Conservation (phyloP, 2,113 vertebrate genomes). For the Maccullochella peelii region DNA sequence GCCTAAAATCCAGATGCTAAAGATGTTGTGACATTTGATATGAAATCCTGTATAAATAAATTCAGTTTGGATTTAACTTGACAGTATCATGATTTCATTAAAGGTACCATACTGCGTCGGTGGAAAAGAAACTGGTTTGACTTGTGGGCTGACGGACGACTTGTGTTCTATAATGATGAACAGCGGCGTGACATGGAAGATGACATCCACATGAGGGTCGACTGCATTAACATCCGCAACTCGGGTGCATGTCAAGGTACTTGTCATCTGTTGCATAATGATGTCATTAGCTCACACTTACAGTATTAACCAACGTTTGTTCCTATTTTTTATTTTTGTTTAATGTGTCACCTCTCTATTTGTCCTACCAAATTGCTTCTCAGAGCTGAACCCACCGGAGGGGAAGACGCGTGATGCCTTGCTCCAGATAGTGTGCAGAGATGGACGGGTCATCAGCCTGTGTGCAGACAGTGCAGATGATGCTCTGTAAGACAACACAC, state of each 20-base stretch:
- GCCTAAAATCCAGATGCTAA: neutral
- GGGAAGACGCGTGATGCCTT: conserved; percentile 90
- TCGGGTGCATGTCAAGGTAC: conserved; percentile 91
- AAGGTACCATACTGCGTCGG: conserved; percentile 93
- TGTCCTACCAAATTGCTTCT: neutral
- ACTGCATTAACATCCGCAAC: conserved; percentile 92
- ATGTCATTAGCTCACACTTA: neutral
- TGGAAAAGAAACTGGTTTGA: conserved; percentile 99
- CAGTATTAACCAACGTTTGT: neutral
- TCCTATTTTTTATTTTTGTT: neutral
- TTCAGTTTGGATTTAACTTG: neutral
- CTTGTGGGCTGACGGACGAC: conserved; percentile 91
- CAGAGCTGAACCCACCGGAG: conserved; percentile 93
- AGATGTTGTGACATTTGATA: neutral
- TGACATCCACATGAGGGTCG: conserved; percentile 92
- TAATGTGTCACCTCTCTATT: neutral
- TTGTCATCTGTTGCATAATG: neutral
- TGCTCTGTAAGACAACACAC: conserved; percentile 88
- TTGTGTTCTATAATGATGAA: conserved; percentile 94
- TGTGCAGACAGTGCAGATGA: conserved; percentile 95
- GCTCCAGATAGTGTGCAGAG: conserved; percentile 94
- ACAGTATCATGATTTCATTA: neutral
- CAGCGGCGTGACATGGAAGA: conserved; percentile 91
- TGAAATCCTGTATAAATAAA: neutral
- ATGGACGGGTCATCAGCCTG: conserved; percentile 92